phyloP scores from a whole-genome alignment of 2,888 invertebrate genomes.

The Meganola albula region DNA sequence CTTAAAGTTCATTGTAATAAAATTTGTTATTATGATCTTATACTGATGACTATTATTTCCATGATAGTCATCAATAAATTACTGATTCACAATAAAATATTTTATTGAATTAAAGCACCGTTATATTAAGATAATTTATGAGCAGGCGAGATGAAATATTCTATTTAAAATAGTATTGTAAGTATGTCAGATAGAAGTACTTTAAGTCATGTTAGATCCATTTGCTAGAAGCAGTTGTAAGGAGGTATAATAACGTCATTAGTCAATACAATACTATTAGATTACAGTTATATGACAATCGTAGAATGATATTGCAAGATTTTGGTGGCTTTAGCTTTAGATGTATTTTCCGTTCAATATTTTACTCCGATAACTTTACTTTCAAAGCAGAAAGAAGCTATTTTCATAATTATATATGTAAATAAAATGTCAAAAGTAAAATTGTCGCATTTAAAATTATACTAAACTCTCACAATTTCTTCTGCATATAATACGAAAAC shows the following conservation, averaged over 20 bases:
- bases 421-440: too few relatives aligned
- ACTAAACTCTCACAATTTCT: too few relatives aligned
- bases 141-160: conserved; percentile 16
- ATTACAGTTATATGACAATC: conserved; percentile 45
- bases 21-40: too few relatives aligned
- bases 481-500: too few relatives aligned
- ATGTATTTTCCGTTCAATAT: too few relatives aligned
- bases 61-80: conserved; percentile 14
- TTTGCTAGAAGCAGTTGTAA: conserved; percentile 11
- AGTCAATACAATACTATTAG: conserved; percentile 27
- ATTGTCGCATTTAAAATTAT: too few relatives aligned
- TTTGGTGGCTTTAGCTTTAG: too few relatives aligned
- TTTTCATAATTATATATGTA: too few relatives aligned
- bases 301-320: too few relatives aligned
- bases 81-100: conserved; percentile 1
- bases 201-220: conserved; percentile 20
- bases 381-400: too few relatives aligned
- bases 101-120: conserved; percentile 19
- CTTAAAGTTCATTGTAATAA: too few relatives aligned
- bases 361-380: too few relatives aligned
- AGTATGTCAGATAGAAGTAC: conserved; percentile 34
- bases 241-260: conserved; percentile 25
- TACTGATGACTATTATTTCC: conserved; percentile 2
- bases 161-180: conserved; percentile 7
- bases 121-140: conserved; percentile 24